Evolutionary conservation across 1,140 invertebrate genomes (phyloP), one percentile per base, ranked within the genome.

Genomic region (Cecropterus lyciades): DNA sequence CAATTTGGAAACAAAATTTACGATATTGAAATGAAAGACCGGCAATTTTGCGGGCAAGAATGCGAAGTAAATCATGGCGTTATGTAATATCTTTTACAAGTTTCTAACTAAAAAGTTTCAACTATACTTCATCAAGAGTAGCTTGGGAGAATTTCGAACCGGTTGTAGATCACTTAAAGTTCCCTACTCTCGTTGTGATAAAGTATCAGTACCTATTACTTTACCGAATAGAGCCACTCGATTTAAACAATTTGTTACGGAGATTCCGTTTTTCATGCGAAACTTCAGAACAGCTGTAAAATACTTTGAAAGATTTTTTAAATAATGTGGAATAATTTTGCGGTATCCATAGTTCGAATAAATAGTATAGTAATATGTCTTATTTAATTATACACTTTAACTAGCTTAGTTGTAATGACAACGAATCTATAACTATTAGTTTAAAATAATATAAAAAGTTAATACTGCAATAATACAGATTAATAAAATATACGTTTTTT

Each of bases 1-100:
- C 55, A 70, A 65, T 71, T 72, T 73, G 56, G 60, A 67, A 75
- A 43, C 55, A 45, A 70, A 69, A 75, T 72, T 75, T 69, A 72
- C 67, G 64, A 69, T 49, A 53, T 64, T 56, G 60, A 65, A 64
- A 69, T 62, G 46, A 62, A 51, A 62, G 48, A n/a, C 57, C 30
- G 46, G 45, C 46, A 62, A 51, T 62, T 62, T 51, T 11, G 16
- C n/a, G 46, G 59, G 43, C 48, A 51, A 62, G 59, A 51, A 62
- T 62, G 33, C 46, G 46, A 27, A 62, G 43, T 62, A 62, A 62
- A 62, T 62, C 59, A 62, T 17, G 11, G 46, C 57, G 45, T 62
- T 62, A 51, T 51, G 59, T 63, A 63, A 63, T 51, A 63, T 63
- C 46, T 63, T 42, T 52, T 63, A 63, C 37, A 63, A 51, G 48